Base-by-base conservation (phyloP, 2,113 vertebrate genomes). In the Kryptolebias marmoratus region DNA sequence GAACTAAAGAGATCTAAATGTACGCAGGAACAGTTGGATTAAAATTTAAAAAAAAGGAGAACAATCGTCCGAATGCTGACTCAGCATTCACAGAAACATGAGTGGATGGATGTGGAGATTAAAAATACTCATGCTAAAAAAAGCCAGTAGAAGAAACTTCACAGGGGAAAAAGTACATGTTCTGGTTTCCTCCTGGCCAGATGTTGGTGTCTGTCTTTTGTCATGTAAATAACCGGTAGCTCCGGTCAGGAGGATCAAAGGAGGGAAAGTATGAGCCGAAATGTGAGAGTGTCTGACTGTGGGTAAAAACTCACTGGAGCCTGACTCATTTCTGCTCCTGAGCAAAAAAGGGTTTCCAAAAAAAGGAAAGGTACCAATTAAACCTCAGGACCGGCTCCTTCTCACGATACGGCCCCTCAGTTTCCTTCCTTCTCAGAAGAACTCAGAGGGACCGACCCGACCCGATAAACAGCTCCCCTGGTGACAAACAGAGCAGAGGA, bases 321-420 rank as follows among this genome's bases (percentile, higher is more conserved):
- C 69, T 93, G 91, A 93, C 82, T 93, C 91, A 93, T 85, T 77
- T 50, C 78, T 65, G 77, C 85, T 87, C 79, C 77, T 81, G 60
- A 11, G 71, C 61, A 64, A 67, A 79, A 84, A 76, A 81, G 67
- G 64, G 84, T 88, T 91, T 88, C 87, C 91, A 89, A 91, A 92
- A 42, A 92, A 91, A 91, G 86, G 88, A 92, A 89, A 83, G 65
- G 76, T 87, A 85, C 79, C 86, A 92, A 91, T 92, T 91, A 89
- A 76, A 89, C 85, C 65, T 83, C 71, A 61, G 84, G 64, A 80
- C 75, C 70, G 73, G 81, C 77, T 90, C 77, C 87, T 77, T 88
- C 75, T 84, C 69, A 57, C 53, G 31, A 71, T 63, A 50, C 61
- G 82, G 71, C 87, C 87, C 75, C 81, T 81, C 69, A 14, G 1